A percentile compares a stretch with the other conserved stretches of the same genome.
phyloP scores from a whole-genome alignment of 2,113 vertebrate species.

The Ciconia maguari region DNA sequence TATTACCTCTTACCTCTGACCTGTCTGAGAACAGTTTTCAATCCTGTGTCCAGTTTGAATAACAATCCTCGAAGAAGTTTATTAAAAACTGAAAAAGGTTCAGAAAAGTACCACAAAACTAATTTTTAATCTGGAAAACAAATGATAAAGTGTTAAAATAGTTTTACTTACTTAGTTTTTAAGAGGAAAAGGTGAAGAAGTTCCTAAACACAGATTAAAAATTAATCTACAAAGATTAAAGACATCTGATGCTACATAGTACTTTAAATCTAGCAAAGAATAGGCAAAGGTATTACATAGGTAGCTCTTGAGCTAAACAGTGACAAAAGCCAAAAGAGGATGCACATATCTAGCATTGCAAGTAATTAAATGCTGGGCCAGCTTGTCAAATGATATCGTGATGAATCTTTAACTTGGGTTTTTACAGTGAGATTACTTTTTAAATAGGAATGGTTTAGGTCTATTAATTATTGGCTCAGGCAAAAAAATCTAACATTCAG shows the following conservation, averaged over 20 bases:
- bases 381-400: background rate
- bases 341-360: background rate
- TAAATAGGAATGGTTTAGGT: background rate
- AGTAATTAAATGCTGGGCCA: background rate
- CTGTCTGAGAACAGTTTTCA: background rate
- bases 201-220: background rate
- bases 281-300: background rate
- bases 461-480: background rate
- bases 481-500: background rate
- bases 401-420: background rate
- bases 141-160: background rate
- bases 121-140: background rate
- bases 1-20: background rate
- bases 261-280: background rate
- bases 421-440: background rate
- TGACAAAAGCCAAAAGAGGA: background rate
- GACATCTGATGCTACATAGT: background rate
- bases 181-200: background rate
- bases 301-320: background rate
- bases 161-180: background rate
- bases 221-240: background rate
- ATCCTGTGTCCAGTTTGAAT: background rate
- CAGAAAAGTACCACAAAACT: background rate
- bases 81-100: background rate
- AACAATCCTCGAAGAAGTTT: background rate